These are phyloP conservation scores for Eidolon dupreanum DNA, from an alignment of 2,797 vertebrate species.

Conservation along the genomic window DNA sequence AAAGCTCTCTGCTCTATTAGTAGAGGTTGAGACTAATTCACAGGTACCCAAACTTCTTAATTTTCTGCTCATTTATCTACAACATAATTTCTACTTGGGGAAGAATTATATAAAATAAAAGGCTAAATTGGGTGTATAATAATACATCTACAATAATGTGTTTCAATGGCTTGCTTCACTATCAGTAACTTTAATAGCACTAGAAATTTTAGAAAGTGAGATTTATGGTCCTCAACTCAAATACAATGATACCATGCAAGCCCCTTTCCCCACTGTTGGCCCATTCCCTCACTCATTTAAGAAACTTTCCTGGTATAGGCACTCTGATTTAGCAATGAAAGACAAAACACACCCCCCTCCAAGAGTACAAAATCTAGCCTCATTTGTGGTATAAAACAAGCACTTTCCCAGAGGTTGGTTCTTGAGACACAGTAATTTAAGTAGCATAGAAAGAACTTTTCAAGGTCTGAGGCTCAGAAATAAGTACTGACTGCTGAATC, in stretches of 20 bases:
- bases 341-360: background rate
- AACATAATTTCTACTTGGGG: background rate
- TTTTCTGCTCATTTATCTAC: background rate
- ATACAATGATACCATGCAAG: background rate
- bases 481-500: conserved; percentile 39
- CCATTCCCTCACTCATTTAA: background rate
- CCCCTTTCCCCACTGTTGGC: background rate
- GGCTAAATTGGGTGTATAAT: background rate
- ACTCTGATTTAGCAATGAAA: background rate
- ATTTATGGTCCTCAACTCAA: conserved; percentile 16
- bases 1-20: background rate
- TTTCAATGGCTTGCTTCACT: background rate
- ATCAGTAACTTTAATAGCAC: background rate
- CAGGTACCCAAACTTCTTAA: background rate
- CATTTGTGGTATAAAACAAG: background rate
- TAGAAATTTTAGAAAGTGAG: conserved; percentile 5
- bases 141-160: background rate
- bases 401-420: background rate
- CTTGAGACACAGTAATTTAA: conserved; percentile 7
- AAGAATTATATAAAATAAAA: background rate
- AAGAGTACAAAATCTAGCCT: background rate
- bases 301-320: background rate
- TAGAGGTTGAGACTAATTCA: background rate
- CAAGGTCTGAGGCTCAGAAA: background rate
- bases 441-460: background rate